phyloP scores from a whole-genome alignment of 2,797 vertebrate species.

The Enteromius argenteus region DNA sequence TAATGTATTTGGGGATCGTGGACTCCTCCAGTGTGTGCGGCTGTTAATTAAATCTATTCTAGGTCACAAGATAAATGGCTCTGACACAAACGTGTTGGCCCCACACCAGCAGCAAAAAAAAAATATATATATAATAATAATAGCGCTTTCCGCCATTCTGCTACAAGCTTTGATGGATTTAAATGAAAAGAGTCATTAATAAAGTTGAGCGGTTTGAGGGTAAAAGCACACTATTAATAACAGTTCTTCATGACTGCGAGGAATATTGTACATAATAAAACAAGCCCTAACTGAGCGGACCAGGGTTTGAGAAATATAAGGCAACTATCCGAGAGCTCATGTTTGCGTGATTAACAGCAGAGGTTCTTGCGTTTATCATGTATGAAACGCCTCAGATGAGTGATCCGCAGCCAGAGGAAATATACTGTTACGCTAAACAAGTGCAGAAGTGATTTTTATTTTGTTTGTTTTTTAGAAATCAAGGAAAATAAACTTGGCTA shows the following conservation, averaged over 20 bases:
- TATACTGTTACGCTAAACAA: conserved; percentile 2
- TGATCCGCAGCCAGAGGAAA: conserved; percentile 13
- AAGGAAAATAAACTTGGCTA: neutral
- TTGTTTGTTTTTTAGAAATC: neutral
- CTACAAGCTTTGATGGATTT: conserved; percentile 67
- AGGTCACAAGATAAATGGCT: conserved; percentile 67
- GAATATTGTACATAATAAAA: conserved; percentile 65
- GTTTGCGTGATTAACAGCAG: conserved; percentile 50
- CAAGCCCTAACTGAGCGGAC: conserved; percentile 48
- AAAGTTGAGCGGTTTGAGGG: conserved; percentile 66
- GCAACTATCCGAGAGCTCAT: conserved; percentile 38
- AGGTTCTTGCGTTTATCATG: conserved; percentile 48
- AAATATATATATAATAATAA: conserved; percentile 46
- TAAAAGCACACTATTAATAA: conserved; percentile 66
- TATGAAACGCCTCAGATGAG: conserved; percentile 39
- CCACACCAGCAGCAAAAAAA: conserved; percentile 58
- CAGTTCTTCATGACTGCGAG: conserved; percentile 64
- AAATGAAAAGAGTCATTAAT: conserved; percentile 68
- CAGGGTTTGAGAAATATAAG: conserved; percentile 52
- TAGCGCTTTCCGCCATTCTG: conserved; percentile 61
- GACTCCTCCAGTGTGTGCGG: conserved; percentile 56
- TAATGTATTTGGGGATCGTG: conserved; percentile 50
- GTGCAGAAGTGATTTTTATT: neutral
- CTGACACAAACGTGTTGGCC: conserved; percentile 63
- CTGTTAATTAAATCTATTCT: conserved; percentile 71